A percentile compares a stretch with the other conserved stretches of the same genome.
Conservation (phyloP, 2,797 vertebrate species). For the Syngnathus acus region DNA sequence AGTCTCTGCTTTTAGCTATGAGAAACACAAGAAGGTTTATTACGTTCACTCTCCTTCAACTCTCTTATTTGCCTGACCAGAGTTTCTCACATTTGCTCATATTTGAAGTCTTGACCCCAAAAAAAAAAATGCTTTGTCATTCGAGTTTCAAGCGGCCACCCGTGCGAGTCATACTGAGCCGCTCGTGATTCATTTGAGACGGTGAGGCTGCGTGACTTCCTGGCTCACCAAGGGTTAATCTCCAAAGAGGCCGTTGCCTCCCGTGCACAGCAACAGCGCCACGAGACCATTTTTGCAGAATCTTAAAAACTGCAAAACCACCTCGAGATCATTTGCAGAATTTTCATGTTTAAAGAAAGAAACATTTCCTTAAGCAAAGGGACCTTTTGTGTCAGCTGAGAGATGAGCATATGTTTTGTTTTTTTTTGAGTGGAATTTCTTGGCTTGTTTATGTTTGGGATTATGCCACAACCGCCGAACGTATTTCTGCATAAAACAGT, state of each 20-base stretch:
- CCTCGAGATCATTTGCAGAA: not conserved
- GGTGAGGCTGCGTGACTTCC: constrained; percentile 47
- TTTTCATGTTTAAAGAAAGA: not conserved
- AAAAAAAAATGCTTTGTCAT: constrained; percentile 54
- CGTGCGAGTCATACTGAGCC: constrained; percentile 66
- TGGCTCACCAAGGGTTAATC: constrained; percentile 64
- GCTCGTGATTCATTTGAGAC: constrained; percentile 61
- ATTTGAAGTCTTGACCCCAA: constrained; percentile 21
- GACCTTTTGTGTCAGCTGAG: not conserved
- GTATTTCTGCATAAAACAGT: not conserved
- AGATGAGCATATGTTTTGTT: not conserved
- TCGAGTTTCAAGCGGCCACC: constrained; percentile 48
- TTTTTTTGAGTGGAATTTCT: not conserved
- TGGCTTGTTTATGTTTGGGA: not conserved
- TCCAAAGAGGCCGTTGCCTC: constrained; percentile 62
- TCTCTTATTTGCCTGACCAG: not conserved
- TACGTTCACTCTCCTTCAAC: constrained; percentile 1
- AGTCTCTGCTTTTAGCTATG: constrained; percentile 80
- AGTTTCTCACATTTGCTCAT: not conserved
- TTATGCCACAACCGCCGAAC: not conserved
- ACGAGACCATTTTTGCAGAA: not conserved
- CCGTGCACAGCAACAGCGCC: constrained; percentile 13
- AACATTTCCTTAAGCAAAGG: not conserved
- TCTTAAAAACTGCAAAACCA: not conserved
- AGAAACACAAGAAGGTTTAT: constrained; percentile 9